Conservation (phyloP, 1,140 invertebrate genomes). For the Vanessa tameamea region DNA sequence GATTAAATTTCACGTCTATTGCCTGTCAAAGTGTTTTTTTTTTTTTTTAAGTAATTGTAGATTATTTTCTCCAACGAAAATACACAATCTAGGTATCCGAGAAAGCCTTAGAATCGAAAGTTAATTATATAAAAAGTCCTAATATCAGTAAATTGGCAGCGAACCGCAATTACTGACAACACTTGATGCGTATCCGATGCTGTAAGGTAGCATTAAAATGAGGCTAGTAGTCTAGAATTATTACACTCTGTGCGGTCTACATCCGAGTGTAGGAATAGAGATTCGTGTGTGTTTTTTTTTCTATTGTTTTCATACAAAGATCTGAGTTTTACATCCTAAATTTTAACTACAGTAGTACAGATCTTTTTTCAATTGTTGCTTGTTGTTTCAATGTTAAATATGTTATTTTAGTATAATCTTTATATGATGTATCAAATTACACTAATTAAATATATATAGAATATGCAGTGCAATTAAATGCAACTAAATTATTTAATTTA, state of each 20-base stretch:
- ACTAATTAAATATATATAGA: too few species aligned
- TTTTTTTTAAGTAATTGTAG: conserved; percentile 10
- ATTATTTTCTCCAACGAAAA: conserved; percentile 26
- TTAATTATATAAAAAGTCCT: conserved; percentile 42
- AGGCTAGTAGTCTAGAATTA: conserved; percentile 33
- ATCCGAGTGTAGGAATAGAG: conserved; percentile 1
- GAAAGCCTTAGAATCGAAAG: conserved; percentile 36
- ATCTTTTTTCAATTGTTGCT: background rate
- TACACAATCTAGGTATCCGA: conserved; percentile 19
- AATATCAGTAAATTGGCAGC: conserved; percentile 29
- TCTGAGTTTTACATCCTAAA: background rate
- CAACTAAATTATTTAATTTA: too few species aligned
- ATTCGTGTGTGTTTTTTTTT: background rate
- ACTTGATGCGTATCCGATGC: conserved; percentile 42
- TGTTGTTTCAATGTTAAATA: too few species aligned
- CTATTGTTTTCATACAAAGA: conserved; percentile 4
- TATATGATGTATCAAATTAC: too few species aligned
- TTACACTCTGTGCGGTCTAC: conserved; percentile 26
- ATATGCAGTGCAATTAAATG: too few species aligned
- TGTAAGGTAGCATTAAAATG: conserved; percentile 39
- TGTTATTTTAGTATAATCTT: too few species aligned
- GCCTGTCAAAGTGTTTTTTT: conserved; percentile 6
- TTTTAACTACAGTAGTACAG: background rate
- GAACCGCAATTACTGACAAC: conserved; percentile 43
- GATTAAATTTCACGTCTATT: conserved; percentile 25